A percentile compares a stretch with the other conserved stretches of the same genome.
These are phyloP conservation scores for Melanotaenia maccullochi DNA, from an alignment of 2,797 vertebrate genomes.

Conservation along the genomic window DNA sequence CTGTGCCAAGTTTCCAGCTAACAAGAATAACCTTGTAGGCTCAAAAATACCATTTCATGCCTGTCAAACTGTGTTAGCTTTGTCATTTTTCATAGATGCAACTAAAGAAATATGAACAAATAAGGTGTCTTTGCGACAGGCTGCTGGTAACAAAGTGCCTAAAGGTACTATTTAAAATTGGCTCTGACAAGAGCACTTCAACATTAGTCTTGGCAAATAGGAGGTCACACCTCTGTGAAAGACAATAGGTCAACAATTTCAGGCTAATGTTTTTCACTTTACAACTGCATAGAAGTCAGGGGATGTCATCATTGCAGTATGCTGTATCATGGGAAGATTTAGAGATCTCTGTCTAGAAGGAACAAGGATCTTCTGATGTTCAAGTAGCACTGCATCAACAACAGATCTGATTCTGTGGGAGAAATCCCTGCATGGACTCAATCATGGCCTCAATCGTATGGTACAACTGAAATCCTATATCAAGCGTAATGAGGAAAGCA, in stretches of 20 bases:
- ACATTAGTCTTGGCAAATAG: not conserved
- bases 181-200: not conserved
- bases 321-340: not conserved
- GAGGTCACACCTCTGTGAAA: not conserved
- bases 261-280: not conserved
- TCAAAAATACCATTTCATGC: not conserved
- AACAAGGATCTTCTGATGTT: no score
- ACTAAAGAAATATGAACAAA: not conserved
- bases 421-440: no score
- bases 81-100: not conserved
- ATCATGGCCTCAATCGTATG: no score
- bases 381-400: not conserved
- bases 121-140: not conserved
- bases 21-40: not conserved
- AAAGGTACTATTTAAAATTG: not conserved
- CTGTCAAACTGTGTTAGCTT: not conserved
- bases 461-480: not conserved
- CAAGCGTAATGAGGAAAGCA: not conserved
- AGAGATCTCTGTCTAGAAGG: no score
- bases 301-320: not conserved
- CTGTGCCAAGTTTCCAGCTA: not conserved
- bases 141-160: not conserved
- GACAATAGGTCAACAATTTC: not conserved
- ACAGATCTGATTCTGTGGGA: no score
- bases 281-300: not conserved